Conservation (phyloP, 2,888 invertebrate genomes). For the Mongoloraphidia duomilia region DNA sequence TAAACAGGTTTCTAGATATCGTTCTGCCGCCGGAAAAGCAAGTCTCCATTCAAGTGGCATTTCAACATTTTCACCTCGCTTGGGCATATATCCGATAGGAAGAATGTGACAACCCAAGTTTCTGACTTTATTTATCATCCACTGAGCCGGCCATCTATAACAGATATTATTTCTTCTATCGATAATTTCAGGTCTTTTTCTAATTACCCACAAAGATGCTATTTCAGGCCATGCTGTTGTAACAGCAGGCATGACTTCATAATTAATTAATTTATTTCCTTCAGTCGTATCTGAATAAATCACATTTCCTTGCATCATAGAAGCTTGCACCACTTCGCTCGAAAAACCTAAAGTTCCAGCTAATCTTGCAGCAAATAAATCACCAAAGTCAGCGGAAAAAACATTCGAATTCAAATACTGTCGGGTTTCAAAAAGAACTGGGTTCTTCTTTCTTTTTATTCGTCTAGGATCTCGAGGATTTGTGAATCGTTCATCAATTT, state of each 20-base stretch:
- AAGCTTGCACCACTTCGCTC: conserved; percentile 34
- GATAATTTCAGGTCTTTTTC: conserved; percentile 39
- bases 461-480: conserved; percentile 3
- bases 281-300: conserved; percentile 42
- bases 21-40: conserved; percentile 61
- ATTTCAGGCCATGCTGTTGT: conserved; percentile 56
- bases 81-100: conserved; percentile 53
- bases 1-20: conserved; percentile 56
- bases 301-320: conserved; percentile 48
- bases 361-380: conserved; percentile 44
- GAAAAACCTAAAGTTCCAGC: conserved; percentile 43
- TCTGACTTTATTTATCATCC: conserved; percentile 49
- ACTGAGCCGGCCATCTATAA: conserved; percentile 53
- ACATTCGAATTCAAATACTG: conserved; percentile 46
- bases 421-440: conserved; percentile 20
- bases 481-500: conserved; percentile 1
- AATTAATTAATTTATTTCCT: conserved; percentile 32
- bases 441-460: conserved; percentile 11
- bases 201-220: conserved; percentile 51
- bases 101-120: conserved; percentile 53
- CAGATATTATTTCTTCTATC: conserved; percentile 42
- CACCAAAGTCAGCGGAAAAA: conserved; percentile 56
- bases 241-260: conserved; percentile 58
- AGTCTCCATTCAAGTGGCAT: conserved; percentile 65
- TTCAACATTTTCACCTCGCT: conserved; percentile 42